phyloP scores from a whole-genome alignment of 2,888 invertebrate species.

The Sericinus montela region DNA sequence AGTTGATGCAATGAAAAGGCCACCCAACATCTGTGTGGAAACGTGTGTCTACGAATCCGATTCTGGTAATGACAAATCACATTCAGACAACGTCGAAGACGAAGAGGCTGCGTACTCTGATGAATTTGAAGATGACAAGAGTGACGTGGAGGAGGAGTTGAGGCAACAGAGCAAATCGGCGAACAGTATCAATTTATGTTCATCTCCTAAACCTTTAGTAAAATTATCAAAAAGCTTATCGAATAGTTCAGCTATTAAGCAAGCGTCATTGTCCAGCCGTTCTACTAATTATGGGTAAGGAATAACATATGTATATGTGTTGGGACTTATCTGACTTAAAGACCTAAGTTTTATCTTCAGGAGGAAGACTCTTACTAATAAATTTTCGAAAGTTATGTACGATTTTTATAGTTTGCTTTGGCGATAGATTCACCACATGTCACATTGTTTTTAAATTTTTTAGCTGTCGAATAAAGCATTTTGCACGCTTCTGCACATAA shows the following conservation, averaged over 20 bases:
- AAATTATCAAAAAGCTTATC: conserved; percentile 59
- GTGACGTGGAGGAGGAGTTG: conserved; percentile 45
- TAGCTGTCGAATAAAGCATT: conserved; percentile 38
- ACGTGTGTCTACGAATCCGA: conserved; percentile 59
- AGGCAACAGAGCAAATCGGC: conserved; percentile 35
- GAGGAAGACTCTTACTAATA: too few species aligned
- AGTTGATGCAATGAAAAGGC: conserved; percentile 59
- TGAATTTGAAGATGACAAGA: conserved; percentile 68
- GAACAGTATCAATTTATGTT: conserved; percentile 29
- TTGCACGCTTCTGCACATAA: conserved; percentile 54
- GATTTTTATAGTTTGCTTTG: too few species aligned
- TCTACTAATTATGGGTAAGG: conserved; percentile 61
- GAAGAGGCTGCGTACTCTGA: conserved; percentile 64
- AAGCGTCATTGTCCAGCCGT: conserved; percentile 49
- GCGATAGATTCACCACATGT: too few species aligned
- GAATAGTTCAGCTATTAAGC: conserved; percentile 44
- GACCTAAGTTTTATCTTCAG: too few species aligned
- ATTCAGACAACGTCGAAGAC: conserved; percentile 28
- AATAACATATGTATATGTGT: not conserved
- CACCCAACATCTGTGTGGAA: conserved; percentile 66
- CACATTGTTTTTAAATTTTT: conserved; percentile 32
- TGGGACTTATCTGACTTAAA: too few species aligned
- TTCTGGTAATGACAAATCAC: conserved; percentile 35
- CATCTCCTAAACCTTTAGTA: conserved; percentile 33
- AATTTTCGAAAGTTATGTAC: too few species aligned